Evolutionary conservation across 2,797 vertebrate species (phyloP).

Genomic region (Microctenopoma stevenorrisi): DNA sequence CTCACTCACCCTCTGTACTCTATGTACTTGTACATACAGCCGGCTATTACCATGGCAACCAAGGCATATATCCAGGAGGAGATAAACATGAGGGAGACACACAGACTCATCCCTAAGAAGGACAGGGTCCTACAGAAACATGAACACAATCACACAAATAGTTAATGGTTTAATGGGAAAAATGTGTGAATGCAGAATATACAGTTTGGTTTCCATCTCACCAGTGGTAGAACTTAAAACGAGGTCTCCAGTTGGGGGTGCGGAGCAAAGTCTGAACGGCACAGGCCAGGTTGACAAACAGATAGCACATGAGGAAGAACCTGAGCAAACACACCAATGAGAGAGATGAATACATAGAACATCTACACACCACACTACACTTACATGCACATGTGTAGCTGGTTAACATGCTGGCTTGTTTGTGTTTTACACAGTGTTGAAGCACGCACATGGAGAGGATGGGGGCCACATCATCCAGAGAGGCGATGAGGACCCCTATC

Average conservation of each 20-base stretch:
- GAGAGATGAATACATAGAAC: neutral
- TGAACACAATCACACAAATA: neutral
- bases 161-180: neutral
- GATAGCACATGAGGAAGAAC: slow-evolving; percentile 98
- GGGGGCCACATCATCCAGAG: slow-evolving; percentile 92
- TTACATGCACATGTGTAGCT: too few relatives aligned
- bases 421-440: neutral
- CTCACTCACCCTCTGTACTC: slow-evolving; percentile 94
- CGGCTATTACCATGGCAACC: slow-evolving; percentile 90
- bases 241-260: slow-evolving; percentile 96
- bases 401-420: neutral
- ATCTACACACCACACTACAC: neutral
- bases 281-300: slow-evolving; percentile 97
- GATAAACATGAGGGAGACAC: slow-evolving; percentile 96
- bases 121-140: slow-evolving; percentile 88
- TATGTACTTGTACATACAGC: slow-evolving; percentile 98
- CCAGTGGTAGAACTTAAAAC: slow-evolving; percentile 97
- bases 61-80: slow-evolving; percentile 96
- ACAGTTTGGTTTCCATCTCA: slow-evolving; percentile 19
- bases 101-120: slow-evolving; percentile 96
- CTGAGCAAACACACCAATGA: slow-evolving; percentile 65
- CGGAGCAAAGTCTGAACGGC: slow-evolving; percentile 93
- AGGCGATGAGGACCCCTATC: slow-evolving; percentile 94
- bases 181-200: too few relatives aligned
- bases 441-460: slow-evolving; percentile 92